Base-by-base conservation (phyloP, 2,113 vertebrate species). In the Bufo gargarizans region DNA sequence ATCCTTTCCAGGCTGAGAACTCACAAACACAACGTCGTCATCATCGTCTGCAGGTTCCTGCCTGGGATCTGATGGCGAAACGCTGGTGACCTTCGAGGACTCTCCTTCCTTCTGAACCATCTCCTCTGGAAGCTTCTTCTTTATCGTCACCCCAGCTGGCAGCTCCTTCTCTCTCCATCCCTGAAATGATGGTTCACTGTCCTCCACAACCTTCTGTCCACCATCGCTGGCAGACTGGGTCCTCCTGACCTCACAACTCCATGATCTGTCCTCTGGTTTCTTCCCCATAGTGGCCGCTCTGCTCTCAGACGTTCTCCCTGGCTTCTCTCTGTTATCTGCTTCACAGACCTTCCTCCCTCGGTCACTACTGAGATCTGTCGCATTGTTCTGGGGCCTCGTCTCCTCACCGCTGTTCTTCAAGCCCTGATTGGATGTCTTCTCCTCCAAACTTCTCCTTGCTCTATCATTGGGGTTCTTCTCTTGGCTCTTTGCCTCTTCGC, bases 61-160 rank as follows among this genome's bases (percentile, higher is more conserved):
- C 1, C 6, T 20, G 16, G 76, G 0, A 22, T 0, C 47, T 8
- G 33, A 47, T 0, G 9, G 6, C 12, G 8, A 3, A 11, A 59
- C 12, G 3, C 9, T 59, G 56, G 56, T 11, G 8, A 59, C 56
- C 56, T 11, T 11, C 12, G 56, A 14, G 56, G 56, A 12, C 56
- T 13, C 56, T 33, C 33, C 33, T 33, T 33, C 33, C 33, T 33
- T 33, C 33, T 33, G 33, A 33, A 33, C 33, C 33, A 33, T 33
- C 33, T 33, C 33, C 33, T 33, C 33, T 33, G 33, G 33, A 33
- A 33, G 33, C 14, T 91, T 91, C 10, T 93, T 93, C 92, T 95
- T 94, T 14, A 92, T 12, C 86, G 89, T 95, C 90, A 94, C 90
- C 11, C 91, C 93, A 4, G 88, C 69, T 0, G 93, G 93, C 84